Base-by-base conservation (phyloP, 64 coral and sea anemone species). In the Hydrozoanthus tunicans region DNA sequence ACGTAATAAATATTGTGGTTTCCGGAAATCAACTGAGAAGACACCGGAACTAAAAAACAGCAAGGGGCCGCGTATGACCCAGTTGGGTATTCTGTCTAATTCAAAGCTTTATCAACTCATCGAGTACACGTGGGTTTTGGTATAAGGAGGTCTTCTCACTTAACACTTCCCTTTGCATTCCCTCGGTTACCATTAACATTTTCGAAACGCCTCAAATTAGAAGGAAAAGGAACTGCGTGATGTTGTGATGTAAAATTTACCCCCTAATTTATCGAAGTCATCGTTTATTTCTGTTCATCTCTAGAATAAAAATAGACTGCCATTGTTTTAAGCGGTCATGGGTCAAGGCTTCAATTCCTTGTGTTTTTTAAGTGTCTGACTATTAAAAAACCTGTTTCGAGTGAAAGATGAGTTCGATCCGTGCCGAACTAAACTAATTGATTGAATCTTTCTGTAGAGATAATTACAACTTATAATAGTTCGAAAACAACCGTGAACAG, bases 211-310 rank as follows among this genome's bases (percentile, higher is more conserved):
- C 6, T 15, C 53, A 79, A 6, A 20, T 7, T 43, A 74, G 10
- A 64, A 82, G 80, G 80, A 65, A 82, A 82, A 65, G 80, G 80
- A 82, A 65, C 61, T 82, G 7, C 61, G 80, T 6, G 51, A 51
- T 63, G 58, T 58, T 9, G n/a, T 51, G 62, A 12, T 64, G 58
- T 61, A 14, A 7, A 59, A 9, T 59, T 26, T 63, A 25, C 10
- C 6, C 1, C 43, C 59, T 32, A 27, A 43, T 43, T 43, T 11
- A 64, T 62, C 12, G 9, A 62, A 52, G 59, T 61, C 61, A 71
- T 71, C 68, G 23, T 62, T 32, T 10, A 5, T 26, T 6, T 20
- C 27, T 25, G 61, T 23, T 9, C 5, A 53, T n/a, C 60, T 64
- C 60, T 52, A 59, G 80, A 82, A 7, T 65, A 8, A 82, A 82